Base-by-base conservation (phyloP, 2,113 vertebrate genomes). In the Lophura nycthemera region DNA sequence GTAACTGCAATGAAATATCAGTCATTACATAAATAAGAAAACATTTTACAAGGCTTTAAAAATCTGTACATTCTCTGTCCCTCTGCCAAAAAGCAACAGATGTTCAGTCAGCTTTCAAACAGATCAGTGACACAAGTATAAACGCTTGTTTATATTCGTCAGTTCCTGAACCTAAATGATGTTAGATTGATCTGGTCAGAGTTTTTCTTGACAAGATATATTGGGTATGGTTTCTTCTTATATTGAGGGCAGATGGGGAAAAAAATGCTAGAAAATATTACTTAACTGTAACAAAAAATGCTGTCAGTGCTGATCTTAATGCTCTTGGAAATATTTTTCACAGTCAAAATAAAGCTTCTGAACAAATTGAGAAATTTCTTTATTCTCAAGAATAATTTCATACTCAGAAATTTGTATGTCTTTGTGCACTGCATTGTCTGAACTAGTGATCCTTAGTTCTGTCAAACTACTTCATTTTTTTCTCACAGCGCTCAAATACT, bases 1-100 rank as follows among this genome's bases (percentile, higher is more conserved):
- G 61, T 86, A 95, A 95, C n/a, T 86, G 71, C 67, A 93, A 77
- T 86, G 85, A 96, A 83, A 80, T 89, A 95, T 83, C 74, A 89
- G 87, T 70, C 89, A 93, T 80, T 88, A 71, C 19, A 80, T 80
- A 94, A 91, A 93, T 66, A 91, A 60, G 69, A 89, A 85, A 86
- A 14, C 32, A 56, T 88, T 95, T 89, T 89, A 64, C 17, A 88
- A 88, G 32, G 56, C 50, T 88, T 92, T 86, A 83, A 91, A 92
- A 88, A 88, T 50, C 60, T 74, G 72, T 88, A 92, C 60, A 20
- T 95, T 84, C 54, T 89, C 69, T 81, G 7, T 16, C 48, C 8
- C 15, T 85, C 64, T 93, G 82, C 75, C 84, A 91, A 94, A 74
- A 29, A 92, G 78, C 40, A 88, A 71, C 91, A 94, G 96, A 91